These are phyloP conservation scores for Spilogale gracilis DNA, from an alignment of 2,113 vertebrate genomes.

Conservation along the genomic window DNA sequence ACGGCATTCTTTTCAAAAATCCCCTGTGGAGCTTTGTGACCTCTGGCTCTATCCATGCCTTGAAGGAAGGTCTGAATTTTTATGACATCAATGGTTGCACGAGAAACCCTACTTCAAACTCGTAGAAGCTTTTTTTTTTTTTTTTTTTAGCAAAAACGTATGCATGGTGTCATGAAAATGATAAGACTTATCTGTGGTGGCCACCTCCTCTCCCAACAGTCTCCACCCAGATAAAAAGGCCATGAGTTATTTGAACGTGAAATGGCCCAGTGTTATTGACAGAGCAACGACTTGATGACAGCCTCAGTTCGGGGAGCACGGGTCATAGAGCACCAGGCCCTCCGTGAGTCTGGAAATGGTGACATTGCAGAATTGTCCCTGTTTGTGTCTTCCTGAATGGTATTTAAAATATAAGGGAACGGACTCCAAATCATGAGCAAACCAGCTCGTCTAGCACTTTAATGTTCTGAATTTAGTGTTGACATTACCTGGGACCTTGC, in stretches of 20 bases:
- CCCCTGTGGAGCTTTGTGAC: not conserved
- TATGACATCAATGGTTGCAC: not conserved
- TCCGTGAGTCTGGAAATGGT: not conserved
- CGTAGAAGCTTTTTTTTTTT: not conserved
- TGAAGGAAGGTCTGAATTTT: not conserved
- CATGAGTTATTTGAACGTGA: constrained; percentile 49
- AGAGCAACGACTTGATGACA: not conserved
- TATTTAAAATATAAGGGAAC: not conserved
- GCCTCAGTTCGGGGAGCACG: not conserved
- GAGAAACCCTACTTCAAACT: constrained; percentile 2
- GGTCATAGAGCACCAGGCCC: not conserved
- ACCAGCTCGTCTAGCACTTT: not conserved
- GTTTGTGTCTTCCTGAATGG: not conserved
- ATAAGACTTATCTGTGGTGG: constrained; percentile 64
- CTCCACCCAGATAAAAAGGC: constrained; percentile 62
- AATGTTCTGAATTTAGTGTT: not conserved
- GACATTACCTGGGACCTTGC: not conserved
- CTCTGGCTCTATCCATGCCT: not conserved
- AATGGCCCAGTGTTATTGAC: constrained; percentile 21
- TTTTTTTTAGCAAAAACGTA: not conserved
- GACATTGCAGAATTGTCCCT: not conserved
- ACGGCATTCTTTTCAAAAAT: not conserved
- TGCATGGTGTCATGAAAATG: constrained; percentile 48
- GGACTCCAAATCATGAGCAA: not conserved
- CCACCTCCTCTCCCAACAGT: constrained; percentile 71